Evolutionary conservation across 2,888 invertebrate genomes (phyloP).

Genomic region (Phymatocera aterrima): DNA sequence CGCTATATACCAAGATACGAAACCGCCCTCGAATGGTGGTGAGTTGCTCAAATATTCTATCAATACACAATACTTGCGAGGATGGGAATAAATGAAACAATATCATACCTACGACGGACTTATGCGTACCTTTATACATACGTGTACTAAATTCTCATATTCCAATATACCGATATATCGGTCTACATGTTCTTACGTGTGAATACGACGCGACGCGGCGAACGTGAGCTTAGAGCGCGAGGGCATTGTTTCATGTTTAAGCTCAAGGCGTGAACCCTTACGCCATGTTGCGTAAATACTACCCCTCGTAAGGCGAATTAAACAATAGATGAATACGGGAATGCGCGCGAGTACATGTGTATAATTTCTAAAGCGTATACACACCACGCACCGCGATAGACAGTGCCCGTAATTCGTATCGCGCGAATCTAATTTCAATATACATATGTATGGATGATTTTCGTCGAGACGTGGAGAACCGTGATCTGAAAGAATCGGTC

Average conservation of each 20-base stretch:
- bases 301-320: background rate
- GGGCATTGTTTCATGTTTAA: constrained; percentile 38
- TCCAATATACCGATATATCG: too few species aligned
- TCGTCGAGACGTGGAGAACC: background rate
- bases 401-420: background rate
- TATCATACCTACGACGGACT: background rate
- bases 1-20: background rate
- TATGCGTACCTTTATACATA: background rate
- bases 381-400: too few species aligned
- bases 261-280: constrained; percentile 31
- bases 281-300: constrained; percentile 41
- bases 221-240: constrained; percentile 14
- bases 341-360: constrained; percentile 12
- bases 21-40: constrained; percentile 20
- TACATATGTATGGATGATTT: background rate
- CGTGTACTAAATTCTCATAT: too few species aligned
- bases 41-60: constrained; percentile 41
- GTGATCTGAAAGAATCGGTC: background rate
- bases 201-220: too few species aligned
- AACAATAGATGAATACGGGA: constrained; percentile 23
- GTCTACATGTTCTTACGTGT: too few species aligned
- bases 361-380: background rate
- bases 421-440: background rate
- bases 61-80: constrained; percentile 30
- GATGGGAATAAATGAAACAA: constrained; percentile 42